Evolutionary conservation across 2,797 vertebrate genomes (phyloP).

Genomic region (Perodicticus potto): DNA sequence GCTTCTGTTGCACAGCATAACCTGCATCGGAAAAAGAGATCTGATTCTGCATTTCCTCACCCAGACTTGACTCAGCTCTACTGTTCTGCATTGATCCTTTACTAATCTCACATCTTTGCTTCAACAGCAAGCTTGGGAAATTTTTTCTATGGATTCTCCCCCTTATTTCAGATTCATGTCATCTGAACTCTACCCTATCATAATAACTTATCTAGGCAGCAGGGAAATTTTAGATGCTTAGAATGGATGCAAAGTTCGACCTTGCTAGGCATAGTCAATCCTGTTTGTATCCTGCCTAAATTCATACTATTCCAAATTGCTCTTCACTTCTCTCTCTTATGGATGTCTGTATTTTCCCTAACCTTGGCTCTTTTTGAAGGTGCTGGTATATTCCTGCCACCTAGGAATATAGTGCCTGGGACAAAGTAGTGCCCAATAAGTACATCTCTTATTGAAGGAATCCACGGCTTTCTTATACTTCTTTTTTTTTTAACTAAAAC

Average conservation of each 20-base stretch:
- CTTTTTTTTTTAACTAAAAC: background rate
- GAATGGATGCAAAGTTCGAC: background rate
- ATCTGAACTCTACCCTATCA: background rate
- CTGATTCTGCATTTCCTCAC: background rate
- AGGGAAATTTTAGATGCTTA: background rate
- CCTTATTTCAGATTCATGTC: background rate
- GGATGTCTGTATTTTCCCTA: background rate
- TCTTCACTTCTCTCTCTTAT: background rate
- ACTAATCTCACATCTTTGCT: background rate
- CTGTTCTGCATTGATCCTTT: background rate
- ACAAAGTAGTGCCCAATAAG: background rate
- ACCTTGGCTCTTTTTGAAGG: background rate
- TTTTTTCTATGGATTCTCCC: background rate
- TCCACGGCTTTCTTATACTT: background rate
- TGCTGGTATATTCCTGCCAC: background rate
- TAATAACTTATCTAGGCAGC: background rate
- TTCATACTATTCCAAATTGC: background rate
- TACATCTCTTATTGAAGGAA: background rate
- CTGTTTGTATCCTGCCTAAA: background rate
- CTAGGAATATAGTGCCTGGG: background rate
- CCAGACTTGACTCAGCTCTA: too few species aligned
- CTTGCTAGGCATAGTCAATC: background rate
- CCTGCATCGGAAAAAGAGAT: background rate
- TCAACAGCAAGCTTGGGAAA: background rate
- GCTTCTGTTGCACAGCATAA: background rate